Evolutionary conservation across 2,797 vertebrate genomes (phyloP), one percentile per base, ranked within the genome.

Genomic region (Buceros bicornis): DNA sequence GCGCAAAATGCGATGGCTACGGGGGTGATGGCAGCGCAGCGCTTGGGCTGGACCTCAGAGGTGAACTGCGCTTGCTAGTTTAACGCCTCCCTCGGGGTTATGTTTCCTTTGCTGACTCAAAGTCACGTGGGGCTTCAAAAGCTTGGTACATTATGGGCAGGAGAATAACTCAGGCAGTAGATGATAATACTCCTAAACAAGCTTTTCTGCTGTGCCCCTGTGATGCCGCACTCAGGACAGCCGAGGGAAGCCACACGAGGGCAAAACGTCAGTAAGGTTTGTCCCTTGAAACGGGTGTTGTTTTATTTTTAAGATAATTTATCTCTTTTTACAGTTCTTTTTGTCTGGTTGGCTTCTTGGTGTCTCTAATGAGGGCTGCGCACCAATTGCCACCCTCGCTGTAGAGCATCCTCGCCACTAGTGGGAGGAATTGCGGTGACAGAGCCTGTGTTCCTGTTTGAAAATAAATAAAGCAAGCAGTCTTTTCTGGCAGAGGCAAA

Each of bases 141-240:
- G 22, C 43, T 78, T 53, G 37, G 66, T 58, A 87, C 51, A 24
- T 69, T 86, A 62, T 7, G 6, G 28, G 28, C 42, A 85, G 64
- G 8, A 94, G 26, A 93, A 89, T 82, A 93, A 87, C 71, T 73
- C 62, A 82, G 71, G 67, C 29, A 89, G 65, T 2, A 77, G 54
- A 81, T 82, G 92, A 82, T 69, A 86, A 82, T 72, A 88, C 62
- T 67, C 95, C 83, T 14, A 67, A 62, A 90, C 60, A 14, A 93
- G 80, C 13, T 80, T 91, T 94, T 82, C 56, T 86, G 77, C 58
- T 85, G 62, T 82, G 51, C 89, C 74, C 51, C 90, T 85, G 60
- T 82, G 48, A 80, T 50, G 33, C 42, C 73, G n/a, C 77, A 90
- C 56, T 90, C 24, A 83, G 58, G 80, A 83, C 77, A 82, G 67